phyloP scores from a whole-genome alignment of 2,797 vertebrate species.

The Zenarchopterus dispar region DNA sequence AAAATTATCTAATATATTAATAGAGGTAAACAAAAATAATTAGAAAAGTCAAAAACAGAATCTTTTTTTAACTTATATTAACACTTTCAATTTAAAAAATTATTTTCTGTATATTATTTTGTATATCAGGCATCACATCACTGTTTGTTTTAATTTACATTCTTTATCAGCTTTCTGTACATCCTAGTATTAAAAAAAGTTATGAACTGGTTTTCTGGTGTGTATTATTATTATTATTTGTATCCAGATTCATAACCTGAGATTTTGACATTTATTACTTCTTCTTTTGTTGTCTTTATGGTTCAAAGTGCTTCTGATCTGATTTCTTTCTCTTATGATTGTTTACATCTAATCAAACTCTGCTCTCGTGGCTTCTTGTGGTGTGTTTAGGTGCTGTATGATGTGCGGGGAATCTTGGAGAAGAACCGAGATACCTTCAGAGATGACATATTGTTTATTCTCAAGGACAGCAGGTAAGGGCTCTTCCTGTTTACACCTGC shows the following conservation, averaged over 20 bases:
- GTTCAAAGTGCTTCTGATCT: too few species aligned
- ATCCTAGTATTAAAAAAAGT: background rate
- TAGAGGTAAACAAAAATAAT: too few species aligned
- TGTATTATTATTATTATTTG: background rate
- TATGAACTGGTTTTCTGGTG: background rate
- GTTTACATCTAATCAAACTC: background rate
- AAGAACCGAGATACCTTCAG: constrained; percentile 95
- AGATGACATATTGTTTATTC: constrained; percentile 92
- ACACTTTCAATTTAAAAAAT: too few species aligned
- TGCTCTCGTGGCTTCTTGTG: background rate
- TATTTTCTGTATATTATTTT: too few species aligned
- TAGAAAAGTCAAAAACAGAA: too few species aligned
- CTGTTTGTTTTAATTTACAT: too few species aligned
- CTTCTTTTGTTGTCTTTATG: too few species aligned
- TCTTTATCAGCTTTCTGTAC: background rate
- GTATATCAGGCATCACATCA: background rate
- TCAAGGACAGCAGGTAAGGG: constrained; percentile 90
- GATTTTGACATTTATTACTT: too few species aligned
- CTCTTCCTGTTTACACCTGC: background rate
- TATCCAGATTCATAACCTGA: too few species aligned
- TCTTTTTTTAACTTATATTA: too few species aligned
- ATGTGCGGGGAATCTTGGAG: constrained; percentile 90
- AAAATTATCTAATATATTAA: too few species aligned
- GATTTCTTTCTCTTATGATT: background rate
- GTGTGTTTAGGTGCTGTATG: constrained; percentile 86